A percentile compares a stretch with the other conserved stretches of the same genome.
These are phyloP conservation scores for Leptopilina boulardi DNA, from an alignment of 1,140 invertebrate genomes.

Conservation along the genomic window DNA sequence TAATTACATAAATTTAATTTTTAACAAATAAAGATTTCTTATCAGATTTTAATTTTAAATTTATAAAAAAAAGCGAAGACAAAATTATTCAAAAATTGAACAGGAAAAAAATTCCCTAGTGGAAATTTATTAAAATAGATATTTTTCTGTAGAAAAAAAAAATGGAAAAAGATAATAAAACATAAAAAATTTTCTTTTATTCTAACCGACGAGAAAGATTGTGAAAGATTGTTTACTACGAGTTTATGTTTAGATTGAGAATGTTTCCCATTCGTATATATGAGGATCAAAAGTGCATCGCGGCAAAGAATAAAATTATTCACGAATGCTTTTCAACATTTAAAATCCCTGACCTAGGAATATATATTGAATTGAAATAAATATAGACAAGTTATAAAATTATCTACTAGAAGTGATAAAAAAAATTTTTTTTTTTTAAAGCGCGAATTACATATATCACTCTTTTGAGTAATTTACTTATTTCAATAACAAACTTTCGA, in stretches of 20 bases:
- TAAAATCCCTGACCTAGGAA: conserved; percentile 6
- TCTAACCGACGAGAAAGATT: background rate
- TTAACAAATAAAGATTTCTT: too few species aligned
- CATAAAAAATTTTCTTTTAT: background rate
- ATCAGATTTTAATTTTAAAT: too few species aligned
- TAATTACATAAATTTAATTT: too few species aligned
- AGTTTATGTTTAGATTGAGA: background rate
- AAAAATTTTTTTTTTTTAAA: conserved; percentile 13
- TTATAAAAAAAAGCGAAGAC: too few species aligned
- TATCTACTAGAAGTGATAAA: background rate
- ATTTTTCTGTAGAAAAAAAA: too few species aligned
- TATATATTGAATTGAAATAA: background rate
- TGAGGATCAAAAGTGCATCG: conserved; percentile 9
- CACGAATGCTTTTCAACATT: background rate
- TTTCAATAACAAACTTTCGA: background rate
- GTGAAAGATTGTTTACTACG: background rate
- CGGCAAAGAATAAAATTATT: background rate
- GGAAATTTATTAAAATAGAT: too few species aligned
- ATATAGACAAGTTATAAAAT: background rate
- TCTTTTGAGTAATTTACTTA: background rate
- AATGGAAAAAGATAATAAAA: too few species aligned
- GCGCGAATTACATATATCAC: background rate
- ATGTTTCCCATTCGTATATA: background rate
- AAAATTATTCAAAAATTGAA: too few species aligned
- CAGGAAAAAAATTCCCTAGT: too few species aligned